Percentiles rank a stretch among this genome's conserved stretches.
Conservation (phyloP, 2,888 invertebrate species). For the Cyclophora punctaria region DNA sequence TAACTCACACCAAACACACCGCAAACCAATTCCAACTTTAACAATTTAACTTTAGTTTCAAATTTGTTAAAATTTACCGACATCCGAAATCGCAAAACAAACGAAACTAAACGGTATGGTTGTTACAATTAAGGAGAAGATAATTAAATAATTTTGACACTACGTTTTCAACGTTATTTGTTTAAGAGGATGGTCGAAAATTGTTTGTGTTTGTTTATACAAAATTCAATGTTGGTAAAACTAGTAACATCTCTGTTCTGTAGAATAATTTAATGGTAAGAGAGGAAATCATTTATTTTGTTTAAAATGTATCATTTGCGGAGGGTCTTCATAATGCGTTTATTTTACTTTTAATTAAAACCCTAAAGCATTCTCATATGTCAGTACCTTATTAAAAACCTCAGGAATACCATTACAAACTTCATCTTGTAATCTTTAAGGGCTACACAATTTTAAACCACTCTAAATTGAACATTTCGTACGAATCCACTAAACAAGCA, state of each 20-base stretch:
- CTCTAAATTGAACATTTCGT: too few relatives aligned
- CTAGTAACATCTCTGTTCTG: slow-evolving; percentile 52
- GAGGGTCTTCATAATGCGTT: too few relatives aligned
- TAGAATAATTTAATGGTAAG: slow-evolving; percentile 59
- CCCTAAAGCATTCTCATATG: slow-evolving; percentile 8
- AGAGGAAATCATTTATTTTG: slow-evolving; percentile 64
- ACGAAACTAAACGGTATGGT: slow-evolving; percentile 59
- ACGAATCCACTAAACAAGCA: too few relatives aligned
- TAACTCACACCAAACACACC: slow-evolving; percentile 25
- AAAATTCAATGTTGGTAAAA: slow-evolving; percentile 40
- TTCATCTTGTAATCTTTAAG: too few relatives aligned
- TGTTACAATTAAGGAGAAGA: slow-evolving; percentile 62
- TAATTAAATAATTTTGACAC: slow-evolving; percentile 36
- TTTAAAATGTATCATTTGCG: slow-evolving; percentile 26
- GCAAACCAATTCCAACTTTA: slow-evolving; percentile 36
- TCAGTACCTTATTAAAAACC: too few relatives aligned
- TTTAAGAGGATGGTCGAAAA: slow-evolving; percentile 21
- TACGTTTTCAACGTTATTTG: slow-evolving; percentile 22
- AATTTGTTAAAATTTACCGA: slow-evolving; percentile 19
- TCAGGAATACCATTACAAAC: too few relatives aligned
- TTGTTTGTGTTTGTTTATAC: slow-evolving; percentile 21
- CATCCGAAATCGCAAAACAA: slow-evolving; percentile 58
- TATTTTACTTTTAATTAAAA: slow-evolving; percentile 18
- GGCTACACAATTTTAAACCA: too few relatives aligned
- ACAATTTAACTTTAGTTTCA: slow-evolving; percentile 20